phyloP scores from a whole-genome alignment of 2,113 vertebrate genomes.

The Pangasianodon gigas region DNA sequence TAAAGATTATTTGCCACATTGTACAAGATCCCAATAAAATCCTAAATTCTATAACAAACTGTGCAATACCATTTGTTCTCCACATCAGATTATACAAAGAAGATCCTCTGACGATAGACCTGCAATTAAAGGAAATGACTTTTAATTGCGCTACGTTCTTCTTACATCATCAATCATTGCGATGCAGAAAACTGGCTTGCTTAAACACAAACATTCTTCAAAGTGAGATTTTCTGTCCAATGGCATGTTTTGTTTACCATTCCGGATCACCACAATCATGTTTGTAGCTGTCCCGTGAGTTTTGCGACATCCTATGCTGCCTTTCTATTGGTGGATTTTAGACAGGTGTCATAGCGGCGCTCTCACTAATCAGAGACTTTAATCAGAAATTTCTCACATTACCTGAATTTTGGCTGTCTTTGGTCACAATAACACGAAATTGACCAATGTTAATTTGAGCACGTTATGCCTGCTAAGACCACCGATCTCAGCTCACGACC shows the following conservation, averaged over 20 bases:
- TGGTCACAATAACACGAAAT: not conserved
- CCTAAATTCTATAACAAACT: not conserved
- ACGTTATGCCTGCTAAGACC: not conserved
- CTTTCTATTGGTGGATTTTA: not conserved
- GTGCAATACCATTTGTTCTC: not conserved
- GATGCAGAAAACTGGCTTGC: not conserved
- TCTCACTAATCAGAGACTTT: not conserved
- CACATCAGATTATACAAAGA: not conserved
- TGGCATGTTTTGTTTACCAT: not conserved
- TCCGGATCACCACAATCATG: not conserved
- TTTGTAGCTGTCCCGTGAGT: not conserved
- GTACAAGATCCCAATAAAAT: not conserved
- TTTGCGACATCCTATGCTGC: not conserved
- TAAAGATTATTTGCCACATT: not conserved
- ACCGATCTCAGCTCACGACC: not conserved
- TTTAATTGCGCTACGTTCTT: not conserved
- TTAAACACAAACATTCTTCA: not conserved
- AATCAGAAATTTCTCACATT: not conserved
- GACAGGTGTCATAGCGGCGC: not conserved
- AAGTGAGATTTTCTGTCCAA: not conserved
- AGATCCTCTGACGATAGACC: not conserved
- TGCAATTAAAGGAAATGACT: not conserved
- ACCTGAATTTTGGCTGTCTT: not conserved
- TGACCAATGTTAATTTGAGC: not conserved
- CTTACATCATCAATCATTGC: not conserved